phyloP scores from a whole-genome alignment of 2,113 vertebrate genomes.

The Ariopsis seemanni region DNA sequence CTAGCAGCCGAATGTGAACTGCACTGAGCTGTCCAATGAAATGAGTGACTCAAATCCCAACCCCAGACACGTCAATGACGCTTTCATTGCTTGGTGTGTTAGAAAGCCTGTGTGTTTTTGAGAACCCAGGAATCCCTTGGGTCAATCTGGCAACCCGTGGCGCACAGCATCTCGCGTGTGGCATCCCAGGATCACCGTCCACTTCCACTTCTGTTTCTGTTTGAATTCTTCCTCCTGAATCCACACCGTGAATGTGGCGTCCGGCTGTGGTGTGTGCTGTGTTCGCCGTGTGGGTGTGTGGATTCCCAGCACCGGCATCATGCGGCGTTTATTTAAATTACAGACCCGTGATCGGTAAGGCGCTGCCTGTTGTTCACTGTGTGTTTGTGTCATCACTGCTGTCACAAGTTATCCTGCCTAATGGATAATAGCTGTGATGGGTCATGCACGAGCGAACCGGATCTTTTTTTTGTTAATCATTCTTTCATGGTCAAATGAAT shows the following conservation, averaged over 20 bases:
- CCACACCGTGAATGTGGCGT: slow-evolving; percentile 59
- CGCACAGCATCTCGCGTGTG: background rate
- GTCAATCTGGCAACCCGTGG: slow-evolving; percentile 16
- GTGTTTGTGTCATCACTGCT: background rate
- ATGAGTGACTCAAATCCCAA: too few species aligned
- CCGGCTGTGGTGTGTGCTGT: slow-evolving; percentile 59
- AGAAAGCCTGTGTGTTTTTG: too few species aligned
- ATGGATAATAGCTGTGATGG: background rate
- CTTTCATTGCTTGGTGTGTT: too few species aligned
- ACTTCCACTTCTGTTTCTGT: background rate
- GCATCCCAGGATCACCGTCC: background rate
- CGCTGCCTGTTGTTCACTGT: background rate
- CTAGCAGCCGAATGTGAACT: too few species aligned
- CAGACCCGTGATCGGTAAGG: slow-evolving; percentile 73
- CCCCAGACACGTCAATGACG: too few species aligned
- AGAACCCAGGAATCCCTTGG: background rate
- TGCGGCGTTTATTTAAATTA: slow-evolving; percentile 54
- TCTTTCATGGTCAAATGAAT: background rate
- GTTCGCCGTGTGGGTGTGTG: slow-evolving; percentile 54
- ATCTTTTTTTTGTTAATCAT: background rate
- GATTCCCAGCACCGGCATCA: slow-evolving; percentile 44
- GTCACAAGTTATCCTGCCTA: background rate
- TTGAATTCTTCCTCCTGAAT: slow-evolving; percentile 5
- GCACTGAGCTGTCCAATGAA: too few species aligned
- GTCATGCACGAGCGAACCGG: background rate